phyloP scores from a whole-genome alignment of 2,797 vertebrate species.

The Coreius guichenoti region DNA sequence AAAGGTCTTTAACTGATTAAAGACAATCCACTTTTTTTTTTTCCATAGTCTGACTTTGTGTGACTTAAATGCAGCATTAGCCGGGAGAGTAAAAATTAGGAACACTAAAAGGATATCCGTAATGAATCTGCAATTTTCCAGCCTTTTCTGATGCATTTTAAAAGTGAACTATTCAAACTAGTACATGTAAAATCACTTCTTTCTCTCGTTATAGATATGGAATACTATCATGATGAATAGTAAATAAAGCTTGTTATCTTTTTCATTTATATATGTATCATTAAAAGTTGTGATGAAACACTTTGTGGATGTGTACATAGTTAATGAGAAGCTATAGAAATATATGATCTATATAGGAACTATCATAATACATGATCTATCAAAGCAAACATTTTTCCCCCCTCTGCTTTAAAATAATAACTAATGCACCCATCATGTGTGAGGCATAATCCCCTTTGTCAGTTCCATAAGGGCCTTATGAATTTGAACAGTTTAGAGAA shows the following conservation, averaged over 20 bases:
- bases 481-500: constrained; percentile 6
- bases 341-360: not conserved
- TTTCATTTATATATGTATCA: constrained; percentile 71
- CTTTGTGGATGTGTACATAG: constrained; percentile 38
- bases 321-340: constrained; percentile 28
- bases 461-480: constrained; percentile 18
- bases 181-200: constrained; percentile 63
- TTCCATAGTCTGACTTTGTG: constrained; percentile 35
- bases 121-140: constrained; percentile 55
- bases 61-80: constrained; percentile 34
- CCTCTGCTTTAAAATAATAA: constrained; percentile 4
- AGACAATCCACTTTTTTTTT: constrained; percentile 54
- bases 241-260: constrained; percentile 72
- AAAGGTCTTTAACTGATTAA: constrained; percentile 48
- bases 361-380: not conserved
- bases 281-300: constrained; percentile 59
- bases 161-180: constrained; percentile 59
- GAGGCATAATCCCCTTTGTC: not conserved
- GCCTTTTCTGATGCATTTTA: constrained; percentile 61
- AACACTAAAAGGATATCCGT: constrained; percentile 27
- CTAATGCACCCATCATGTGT: not conserved
- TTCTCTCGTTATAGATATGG: constrained; percentile 71
- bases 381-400: not conserved
- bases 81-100: constrained; percentile 27
- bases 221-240: constrained; percentile 67